Percentiles rank a stretch among this genome's conserved stretches.
Evolutionary conservation across 2,113 vertebrate genomes (phyloP).

Genomic region (Trogon melanurus): DNA sequence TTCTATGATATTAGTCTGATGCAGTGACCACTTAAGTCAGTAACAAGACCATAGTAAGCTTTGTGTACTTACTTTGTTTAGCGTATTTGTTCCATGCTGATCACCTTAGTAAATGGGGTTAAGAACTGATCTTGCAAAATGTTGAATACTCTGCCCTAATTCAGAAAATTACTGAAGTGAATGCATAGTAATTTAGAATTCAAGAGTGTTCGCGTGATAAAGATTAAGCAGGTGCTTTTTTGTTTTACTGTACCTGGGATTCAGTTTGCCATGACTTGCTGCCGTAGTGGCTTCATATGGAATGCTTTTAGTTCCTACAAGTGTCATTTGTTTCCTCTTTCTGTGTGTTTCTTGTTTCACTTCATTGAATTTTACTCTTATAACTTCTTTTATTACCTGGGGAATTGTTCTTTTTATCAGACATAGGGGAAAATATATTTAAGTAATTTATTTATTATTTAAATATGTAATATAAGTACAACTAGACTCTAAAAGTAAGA

Average conservation of each 20-base stretch:
- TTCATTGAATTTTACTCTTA: not conserved
- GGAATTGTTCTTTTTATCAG: not conserved
- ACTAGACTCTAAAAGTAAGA: not conserved
- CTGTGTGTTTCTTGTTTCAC: not conserved
- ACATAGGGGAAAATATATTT: not conserved
- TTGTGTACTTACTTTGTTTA: not conserved
- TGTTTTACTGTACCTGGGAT: not conserved
- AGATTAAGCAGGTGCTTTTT: not conserved
- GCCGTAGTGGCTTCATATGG: not conserved
- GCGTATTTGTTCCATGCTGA: not conserved
- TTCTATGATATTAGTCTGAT: not conserved
- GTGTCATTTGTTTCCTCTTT: not conserved
- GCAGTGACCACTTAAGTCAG: not conserved
- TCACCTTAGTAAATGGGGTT: not conserved
- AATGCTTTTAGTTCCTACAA: not conserved
- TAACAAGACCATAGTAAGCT: not conserved
- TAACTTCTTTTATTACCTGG: not conserved
- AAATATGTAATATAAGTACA: not conserved
- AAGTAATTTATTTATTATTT: too few species aligned
- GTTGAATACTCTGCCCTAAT: not conserved
- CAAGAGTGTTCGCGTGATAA: not conserved
- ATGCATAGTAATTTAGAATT: not conserved
- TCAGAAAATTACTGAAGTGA: not conserved
- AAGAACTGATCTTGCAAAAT: not conserved
- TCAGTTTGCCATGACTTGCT: not conserved